Conservation (phyloP, 2,888 invertebrate species). For the Drosophila merina region DNA sequence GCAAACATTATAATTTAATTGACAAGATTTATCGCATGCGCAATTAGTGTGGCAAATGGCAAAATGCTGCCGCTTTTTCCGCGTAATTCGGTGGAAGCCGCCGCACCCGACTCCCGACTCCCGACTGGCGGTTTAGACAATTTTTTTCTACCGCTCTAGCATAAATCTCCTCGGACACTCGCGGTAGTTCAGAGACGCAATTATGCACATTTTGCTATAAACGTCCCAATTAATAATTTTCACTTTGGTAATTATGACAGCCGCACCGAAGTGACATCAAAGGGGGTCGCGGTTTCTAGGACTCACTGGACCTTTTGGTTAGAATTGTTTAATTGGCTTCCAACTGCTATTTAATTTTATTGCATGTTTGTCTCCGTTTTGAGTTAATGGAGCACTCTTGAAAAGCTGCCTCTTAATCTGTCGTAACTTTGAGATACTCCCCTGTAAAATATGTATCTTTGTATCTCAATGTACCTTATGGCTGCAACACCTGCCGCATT, state of each 20-base stretch:
- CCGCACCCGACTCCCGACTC: conserved; percentile 2
- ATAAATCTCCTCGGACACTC: conserved; percentile 60
- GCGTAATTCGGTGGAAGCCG: conserved; percentile 76
- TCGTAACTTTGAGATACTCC: not conserved
- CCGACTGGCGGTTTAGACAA: conserved; percentile 63
- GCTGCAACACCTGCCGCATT: conserved; percentile 45
- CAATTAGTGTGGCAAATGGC: conserved; percentile 82
- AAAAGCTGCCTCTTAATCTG: not conserved
- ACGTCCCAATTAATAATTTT: conserved; percentile 81
- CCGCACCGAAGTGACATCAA: conserved; percentile 78
- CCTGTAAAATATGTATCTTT: not conserved
- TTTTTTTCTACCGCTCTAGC: conserved; percentile 75
- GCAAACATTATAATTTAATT: conserved; percentile 84
- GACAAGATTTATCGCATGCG: conserved; percentile 84
- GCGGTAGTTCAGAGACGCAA: conserved; percentile 44
- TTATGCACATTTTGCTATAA: conserved; percentile 80
- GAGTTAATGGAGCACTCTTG: not conserved
- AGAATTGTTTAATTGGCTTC: not conserved
- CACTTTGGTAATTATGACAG: conserved; percentile 80
- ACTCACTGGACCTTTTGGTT: not conserved
- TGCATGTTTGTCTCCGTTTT: not conserved
- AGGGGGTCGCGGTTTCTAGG: conserved; percentile 36
- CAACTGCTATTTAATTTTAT: too few species aligned
- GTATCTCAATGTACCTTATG: conserved; percentile 5
- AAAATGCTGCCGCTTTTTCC: conserved; percentile 60